Evolutionary conservation across 1,140 invertebrate species (phyloP), one percentile per base, ranked within the genome.

Genomic region (Drosophila lacteicornis): DNA sequence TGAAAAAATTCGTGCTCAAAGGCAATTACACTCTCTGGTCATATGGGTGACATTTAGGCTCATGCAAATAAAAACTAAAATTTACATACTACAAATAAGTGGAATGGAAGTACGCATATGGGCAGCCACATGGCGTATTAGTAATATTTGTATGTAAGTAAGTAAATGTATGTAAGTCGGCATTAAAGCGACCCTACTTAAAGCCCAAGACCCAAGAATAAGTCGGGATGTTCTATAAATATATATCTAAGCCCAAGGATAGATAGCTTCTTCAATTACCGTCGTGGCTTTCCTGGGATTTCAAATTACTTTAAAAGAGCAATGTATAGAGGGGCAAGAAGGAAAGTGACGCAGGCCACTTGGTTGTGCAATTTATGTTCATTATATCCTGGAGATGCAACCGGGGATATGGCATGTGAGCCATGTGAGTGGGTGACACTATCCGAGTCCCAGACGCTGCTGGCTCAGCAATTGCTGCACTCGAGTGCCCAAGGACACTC

Each of bases 351-450:
- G n/a, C 49, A 38, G n/a, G 25, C 43, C 43, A 62, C 53, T 60
- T 65, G 49, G 45, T 19, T 15, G 47, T 75, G 75, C 82, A 85
- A 84, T 84, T 85, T 85, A 65, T 75, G 61, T 80, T 69, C 57
- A 74, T 84, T 84, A 82, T 68, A 61, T 25, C 19, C 53, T 36
- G 22, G 36, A 63, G 45, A 56, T 82, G 59, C 68, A 60, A 22
- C 38, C 19, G 40, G 13, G 36, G 36, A 22, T 40, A 15, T 13
- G 36, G 17, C 17, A 38, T 38, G 51, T 27, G 33, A 38, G 53
- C 25, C 13, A 19, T 63, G 53, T 17, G 17, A 19, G 62, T 69
- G 65, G 65, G 65, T 19, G 40, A 22, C 9, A 42, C 55, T 38
- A 27, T 30, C 38, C 9, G 6, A 40, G 50, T 36, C 9, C 61